Evolutionary conservation across 2,113 vertebrate genomes (phyloP).

Genomic region (Morone chrysops): DNA sequence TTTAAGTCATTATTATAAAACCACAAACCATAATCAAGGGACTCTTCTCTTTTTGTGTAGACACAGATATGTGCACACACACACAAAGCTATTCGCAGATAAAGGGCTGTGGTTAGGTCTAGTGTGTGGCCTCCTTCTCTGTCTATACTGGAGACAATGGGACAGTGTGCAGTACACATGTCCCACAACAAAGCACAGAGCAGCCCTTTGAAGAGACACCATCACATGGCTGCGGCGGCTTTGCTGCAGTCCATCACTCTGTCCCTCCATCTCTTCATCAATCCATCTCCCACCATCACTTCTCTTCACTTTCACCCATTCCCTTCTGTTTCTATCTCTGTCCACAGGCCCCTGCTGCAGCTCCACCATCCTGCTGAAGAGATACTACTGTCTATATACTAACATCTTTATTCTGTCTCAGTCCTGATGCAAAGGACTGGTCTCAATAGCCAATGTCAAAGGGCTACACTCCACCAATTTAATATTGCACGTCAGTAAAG

Average conservation of each 20-base stretch:
- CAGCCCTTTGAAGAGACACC: slow-evolving; percentile 73
- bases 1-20: slow-evolving; percentile 42
- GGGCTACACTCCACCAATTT: not conserved
- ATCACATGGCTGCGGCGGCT: slow-evolving; percentile 64
- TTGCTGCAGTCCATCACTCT: slow-evolving; percentile 63
- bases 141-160: slow-evolving; percentile 74
- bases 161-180: slow-evolving; percentile 78
- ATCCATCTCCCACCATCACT: slow-evolving; percentile 30
- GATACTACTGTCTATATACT: too few relatives aligned
- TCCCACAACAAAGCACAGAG: slow-evolving; percentile 80
- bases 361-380: not conserved
- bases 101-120: slow-evolving; percentile 68
- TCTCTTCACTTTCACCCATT: slow-evolving; percentile 18
- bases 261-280: slow-evolving; percentile 47
- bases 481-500: too few relatives aligned
- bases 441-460: not conserved
- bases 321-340: not conserved
- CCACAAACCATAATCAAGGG: slow-evolving; percentile 56
- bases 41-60: slow-evolving; percentile 40
- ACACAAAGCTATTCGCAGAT: slow-evolving; percentile 55
- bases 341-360: too few relatives aligned
- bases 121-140: slow-evolving; percentile 71
- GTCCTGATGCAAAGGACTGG: not conserved
- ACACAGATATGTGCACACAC: not conserved
- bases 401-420: too few relatives aligned